Percentiles rank a stretch among this genome's conserved stretches.
Evolutionary conservation across 1,140 invertebrate species (phyloP).

Genomic region (Drosophila leontia): DNA sequence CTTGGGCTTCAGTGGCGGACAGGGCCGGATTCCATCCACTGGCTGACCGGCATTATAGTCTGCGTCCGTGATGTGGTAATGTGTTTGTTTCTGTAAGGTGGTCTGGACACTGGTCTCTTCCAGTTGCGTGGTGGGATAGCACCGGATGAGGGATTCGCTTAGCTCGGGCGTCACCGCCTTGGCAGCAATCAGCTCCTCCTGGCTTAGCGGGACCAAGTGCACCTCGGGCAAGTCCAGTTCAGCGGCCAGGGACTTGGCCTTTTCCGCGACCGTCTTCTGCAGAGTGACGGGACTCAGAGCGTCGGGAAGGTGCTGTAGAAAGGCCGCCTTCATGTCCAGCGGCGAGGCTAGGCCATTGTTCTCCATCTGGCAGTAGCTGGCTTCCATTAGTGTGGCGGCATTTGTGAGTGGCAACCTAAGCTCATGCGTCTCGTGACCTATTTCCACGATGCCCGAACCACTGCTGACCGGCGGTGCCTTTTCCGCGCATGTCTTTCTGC

Average conservation of each 20-base stretch:
- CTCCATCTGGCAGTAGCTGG: constrained; percentile 76
- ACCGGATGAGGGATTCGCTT: constrained; percentile 42
- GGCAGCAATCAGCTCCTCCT: constrained; percentile 42
- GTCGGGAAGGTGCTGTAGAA: constrained; percentile 65
- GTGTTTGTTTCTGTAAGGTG: constrained; percentile 8
- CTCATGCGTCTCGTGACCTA: constrained; percentile 70
- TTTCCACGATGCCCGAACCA: constrained; percentile 73
- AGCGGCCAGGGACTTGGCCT: constrained; percentile 63
- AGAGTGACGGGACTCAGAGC: constrained; percentile 62
- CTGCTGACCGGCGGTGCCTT: constrained; percentile 9
- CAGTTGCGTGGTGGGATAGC: constrained; percentile 56
- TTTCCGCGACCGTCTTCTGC: constrained; percentile 62
- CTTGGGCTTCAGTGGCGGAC: no score
- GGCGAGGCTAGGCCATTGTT: constrained; percentile 69
- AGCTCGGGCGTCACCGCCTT: constrained; percentile 25
- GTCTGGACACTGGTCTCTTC: constrained; percentile 67
- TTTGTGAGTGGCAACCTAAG: constrained; percentile 52
- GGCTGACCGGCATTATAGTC: constrained; percentile 64
- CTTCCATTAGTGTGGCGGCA: constrained; percentile 74
- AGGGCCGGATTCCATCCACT: constrained; percentile 70
- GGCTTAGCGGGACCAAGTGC: constrained; percentile 34
- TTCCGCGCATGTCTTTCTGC: constrained; percentile 31
- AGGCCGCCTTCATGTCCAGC: constrained; percentile 56
- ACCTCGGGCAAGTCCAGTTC: constrained; percentile 70
- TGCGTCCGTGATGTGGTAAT: constrained; percentile 5